Base-by-base conservation (phyloP, 2,797 vertebrate species). In the Diplodus puntazzo region DNA sequence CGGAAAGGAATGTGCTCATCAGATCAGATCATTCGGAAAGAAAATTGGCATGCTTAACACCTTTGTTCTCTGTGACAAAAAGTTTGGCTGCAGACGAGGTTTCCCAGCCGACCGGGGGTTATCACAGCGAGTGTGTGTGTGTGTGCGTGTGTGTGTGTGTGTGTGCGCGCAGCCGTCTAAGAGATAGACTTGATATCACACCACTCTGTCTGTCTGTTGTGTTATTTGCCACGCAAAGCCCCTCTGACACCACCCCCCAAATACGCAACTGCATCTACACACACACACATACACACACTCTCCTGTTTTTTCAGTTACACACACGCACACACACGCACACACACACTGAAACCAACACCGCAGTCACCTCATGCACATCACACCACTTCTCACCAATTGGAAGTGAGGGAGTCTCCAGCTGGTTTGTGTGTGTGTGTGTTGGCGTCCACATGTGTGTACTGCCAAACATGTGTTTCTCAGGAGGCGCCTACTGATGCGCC, bases 1-100 rank as follows among this genome's bases (percentile, higher is more conserved):
- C 25, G 30, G 69, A 84, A 86, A 72, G 80, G 81, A 91, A 91
- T 89, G 83, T 46, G 69, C 84, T 79, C 84, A 86, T 88, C 87
- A 75, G 73, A 75, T 85, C 71, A 72, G 57, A 68, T 72, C 34
- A 63, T 69, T 54, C 54, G 39, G 54, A 62, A 12, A 81, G 53
- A 76, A 77, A 39, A 18, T 58, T 80, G 84, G 20, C 30, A 14
- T 50, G 72, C 70, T 83, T 65, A 66, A 77, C 80, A 81, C 77
- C 59, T 91, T 91, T 92, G 87, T 91, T 78, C 80, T 83, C 69
- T 25, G 12, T 52, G 59, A 87, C 87, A 85, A 87, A 88, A 85
- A 50, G 23, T 60, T 88, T 89, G 87, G 87, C 88, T 46, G 55
- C 50, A 27, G 84, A 67, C 5, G 18, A 73, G 67, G 43, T 73